phyloP scores from a whole-genome alignment of 2,797 vertebrate genomes.

The Rhynchonycteris naso region DNA sequence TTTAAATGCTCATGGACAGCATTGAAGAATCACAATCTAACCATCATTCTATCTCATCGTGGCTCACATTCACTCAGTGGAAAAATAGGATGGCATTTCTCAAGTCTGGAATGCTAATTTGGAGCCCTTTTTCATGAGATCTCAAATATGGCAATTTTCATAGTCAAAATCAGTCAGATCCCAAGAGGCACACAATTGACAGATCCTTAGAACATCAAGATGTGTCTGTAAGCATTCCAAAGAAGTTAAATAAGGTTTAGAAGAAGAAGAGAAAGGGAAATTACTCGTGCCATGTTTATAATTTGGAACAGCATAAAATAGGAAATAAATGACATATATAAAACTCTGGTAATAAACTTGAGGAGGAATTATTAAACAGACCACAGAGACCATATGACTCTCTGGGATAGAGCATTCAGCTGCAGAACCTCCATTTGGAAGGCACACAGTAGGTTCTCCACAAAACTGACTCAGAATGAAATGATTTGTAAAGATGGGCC shows the following conservation, averaged over 20 bases:
- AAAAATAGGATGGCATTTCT: neutral
- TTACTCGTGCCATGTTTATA: slow-evolving; percentile 40
- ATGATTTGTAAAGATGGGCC: neutral
- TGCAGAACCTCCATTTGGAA: neutral
- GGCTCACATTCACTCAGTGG: fast-evolving
- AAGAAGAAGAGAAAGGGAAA: slow-evolving; percentile 52
- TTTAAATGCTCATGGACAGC: neutral
- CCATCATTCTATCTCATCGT: neutral
- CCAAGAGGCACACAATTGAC: neutral
- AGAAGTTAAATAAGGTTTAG: slow-evolving; percentile 52
- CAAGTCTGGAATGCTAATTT: neutral
- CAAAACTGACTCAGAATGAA: neutral
- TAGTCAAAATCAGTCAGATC: neutral
- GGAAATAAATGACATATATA: slow-evolving; percentile 49
- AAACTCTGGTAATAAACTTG: slow-evolving; percentile 24
- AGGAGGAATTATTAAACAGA: slow-evolving; percentile 10
- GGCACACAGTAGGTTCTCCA: neutral
- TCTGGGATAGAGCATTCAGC: neutral
- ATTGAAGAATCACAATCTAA: neutral
- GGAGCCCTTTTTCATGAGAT: neutral
- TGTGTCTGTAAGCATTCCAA: slow-evolving; percentile 37
- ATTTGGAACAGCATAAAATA: slow-evolving; percentile 56
- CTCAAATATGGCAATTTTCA: neutral
- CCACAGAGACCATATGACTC: neutral
- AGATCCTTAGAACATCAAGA: neutral